These are phyloP conservation scores for Callaeas wilsoni DNA, from an alignment of 2,113 vertebrate genomes.

Conservation along the genomic window DNA sequence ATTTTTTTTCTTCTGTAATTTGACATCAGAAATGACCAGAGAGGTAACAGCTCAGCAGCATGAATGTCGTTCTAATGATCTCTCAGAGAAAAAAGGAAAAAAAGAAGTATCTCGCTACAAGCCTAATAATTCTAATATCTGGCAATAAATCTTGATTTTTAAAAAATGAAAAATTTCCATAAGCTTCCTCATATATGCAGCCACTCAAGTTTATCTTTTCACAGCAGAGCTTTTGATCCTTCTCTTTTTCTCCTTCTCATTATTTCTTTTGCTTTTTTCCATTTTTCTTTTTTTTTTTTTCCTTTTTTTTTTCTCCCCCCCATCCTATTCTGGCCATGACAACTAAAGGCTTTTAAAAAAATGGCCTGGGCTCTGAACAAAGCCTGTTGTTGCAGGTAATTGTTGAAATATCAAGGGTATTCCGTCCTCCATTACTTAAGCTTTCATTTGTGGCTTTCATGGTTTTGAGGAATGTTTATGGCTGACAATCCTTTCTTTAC, in stretches of 20 bases:
- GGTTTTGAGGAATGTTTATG: slow-evolving; percentile 85
- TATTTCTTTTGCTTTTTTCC: background rate
- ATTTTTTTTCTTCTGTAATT: slow-evolving; percentile 66
- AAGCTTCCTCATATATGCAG: background rate
- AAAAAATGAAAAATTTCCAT: background rate
- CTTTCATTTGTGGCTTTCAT: slow-evolving; percentile 82
- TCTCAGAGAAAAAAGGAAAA: background rate
- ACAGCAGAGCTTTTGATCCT: background rate
- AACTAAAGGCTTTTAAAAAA: slow-evolving; percentile 72
- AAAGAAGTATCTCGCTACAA: background rate
- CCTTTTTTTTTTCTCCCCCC: fast-evolving
- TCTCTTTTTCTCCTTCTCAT: background rate
- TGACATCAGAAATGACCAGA: slow-evolving; percentile 57
- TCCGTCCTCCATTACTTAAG: slow-evolving; percentile 81
- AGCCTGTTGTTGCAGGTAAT: slow-evolving; percentile 77
- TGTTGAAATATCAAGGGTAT: slow-evolving; percentile 84
- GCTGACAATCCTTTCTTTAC: slow-evolving; percentile 82
- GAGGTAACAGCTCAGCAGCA: slow-evolving; percentile 52
- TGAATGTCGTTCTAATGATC: slow-evolving; percentile 63
- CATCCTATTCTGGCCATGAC: slow-evolving; percentile 36
- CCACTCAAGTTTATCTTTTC: slow-evolving; percentile 30
- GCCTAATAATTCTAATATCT: slow-evolving; percentile 54
- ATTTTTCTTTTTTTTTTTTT: background rate
- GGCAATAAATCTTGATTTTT: background rate
- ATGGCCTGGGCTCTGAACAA: slow-evolving; percentile 65